Conservation (phyloP, 2,888 invertebrate genomes). For the Halictus ligatus region DNA sequence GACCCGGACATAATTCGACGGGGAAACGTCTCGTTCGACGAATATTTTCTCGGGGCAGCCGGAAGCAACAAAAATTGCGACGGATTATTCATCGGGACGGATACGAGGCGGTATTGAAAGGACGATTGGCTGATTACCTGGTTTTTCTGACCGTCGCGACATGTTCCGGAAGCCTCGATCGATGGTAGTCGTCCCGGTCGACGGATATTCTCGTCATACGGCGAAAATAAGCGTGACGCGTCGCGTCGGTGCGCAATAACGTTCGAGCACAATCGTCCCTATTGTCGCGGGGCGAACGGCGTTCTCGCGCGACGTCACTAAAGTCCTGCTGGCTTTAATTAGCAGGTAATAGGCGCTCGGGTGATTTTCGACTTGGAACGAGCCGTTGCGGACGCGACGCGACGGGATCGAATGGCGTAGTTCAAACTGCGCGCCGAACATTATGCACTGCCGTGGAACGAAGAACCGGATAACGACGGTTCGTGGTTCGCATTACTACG, state of each 20-base stretch:
- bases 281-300: slow-evolving; percentile 42
- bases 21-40: not conserved
- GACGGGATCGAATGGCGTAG: slow-evolving; percentile 15
- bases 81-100: not conserved
- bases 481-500: slow-evolving; percentile 46
- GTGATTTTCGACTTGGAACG: slow-evolving; percentile 40
- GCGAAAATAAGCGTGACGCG: slow-evolving; percentile 39
- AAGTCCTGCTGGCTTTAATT: slow-evolving; percentile 54
- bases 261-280: slow-evolving; percentile 47
- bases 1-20: not conserved
- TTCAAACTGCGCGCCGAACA: slow-evolving; percentile 8
- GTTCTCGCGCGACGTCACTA: slow-evolving; percentile 31
- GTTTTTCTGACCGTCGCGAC: not conserved
- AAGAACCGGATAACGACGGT: slow-evolving; percentile 7
- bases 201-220: slow-evolving; percentile 8
- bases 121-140: not conserved
- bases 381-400: slow-evolving; percentile 29
- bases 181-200: slow-evolving; percentile 3
- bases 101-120: not conserved
- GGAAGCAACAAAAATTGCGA: not conserved
- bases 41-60: not conserved
- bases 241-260: slow-evolving; percentile 17
- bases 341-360: slow-evolving; percentile 53
- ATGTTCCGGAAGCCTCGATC: slow-evolving; percentile 10
- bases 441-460: not conserved